Evolutionary conservation across 92 coral and sea anemone species (phyloP), one percentile per base, ranked within the genome.

Genomic region (Palythoa grandis): DNA sequence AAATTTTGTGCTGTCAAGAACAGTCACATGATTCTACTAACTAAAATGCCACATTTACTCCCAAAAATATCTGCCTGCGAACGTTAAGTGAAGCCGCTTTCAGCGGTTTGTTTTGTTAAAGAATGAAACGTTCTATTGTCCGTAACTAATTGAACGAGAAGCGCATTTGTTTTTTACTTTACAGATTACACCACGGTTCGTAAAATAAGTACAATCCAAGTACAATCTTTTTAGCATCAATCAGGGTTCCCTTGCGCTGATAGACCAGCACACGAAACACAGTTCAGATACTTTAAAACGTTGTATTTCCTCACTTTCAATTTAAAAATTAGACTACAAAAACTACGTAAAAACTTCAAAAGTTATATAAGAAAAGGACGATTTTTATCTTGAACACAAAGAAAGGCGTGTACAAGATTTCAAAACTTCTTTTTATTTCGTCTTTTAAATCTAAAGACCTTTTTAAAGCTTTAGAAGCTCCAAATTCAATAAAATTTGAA

Each of bases 21-120:
- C 73, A 69, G 40, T 25, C 16, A 69, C 73, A 25, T 9, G 39
- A 25, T 29, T 69, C 47, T 69, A 69, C 47, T 69, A 69, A 24
- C 74, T 69, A 25, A 25, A 69, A 69, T 69, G 47, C 74, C 74
- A 29, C 74, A 25, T 69, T 69, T 67, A 38, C 25, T 13, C 39
- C 74, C 74, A 69, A 69, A 69, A 69, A 69, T 69, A 69, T 69
- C 25, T 69, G 74, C 47, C 74, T 69, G 74, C 10, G 19, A 69
- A 69, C 47, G 15, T 3, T 29, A 12, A 4, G 2, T 29, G 74
- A 69, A 69, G 24, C 74, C 17, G 19, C 65, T 58, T 58, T 58
- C 19, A 58, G 65, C 65, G 17, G 5, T 15, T 58, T 19, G 17
- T 58, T 58, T 58, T 58, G 20, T 58, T 58, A 3, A 58, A 58